These are phyloP conservation scores for Scomberomorus guttatus DNA, from an alignment of 2,797 vertebrate species.

Conservation along the genomic window DNA sequence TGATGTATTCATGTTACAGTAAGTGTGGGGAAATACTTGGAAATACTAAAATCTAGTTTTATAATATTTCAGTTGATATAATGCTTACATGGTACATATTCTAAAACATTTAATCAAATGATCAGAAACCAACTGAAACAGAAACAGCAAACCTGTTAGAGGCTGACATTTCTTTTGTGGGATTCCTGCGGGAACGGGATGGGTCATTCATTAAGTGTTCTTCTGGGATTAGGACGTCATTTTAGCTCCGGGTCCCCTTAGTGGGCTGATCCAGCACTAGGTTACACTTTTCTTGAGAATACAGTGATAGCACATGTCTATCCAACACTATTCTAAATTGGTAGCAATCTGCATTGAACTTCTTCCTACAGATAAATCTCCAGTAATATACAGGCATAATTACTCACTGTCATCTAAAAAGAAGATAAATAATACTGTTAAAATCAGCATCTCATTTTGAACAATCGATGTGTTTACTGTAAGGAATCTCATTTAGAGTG, in stretches of 20 bases:
- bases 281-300: too few relatives aligned
- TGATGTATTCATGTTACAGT: too few relatives aligned
- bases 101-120: background rate
- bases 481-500: constrained; percentile 60
- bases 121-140: background rate
- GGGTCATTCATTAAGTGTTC: too few relatives aligned
- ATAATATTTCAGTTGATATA: background rate
- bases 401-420: constrained; percentile 41
- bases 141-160: background rate
- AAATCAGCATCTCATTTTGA: constrained; percentile 65
- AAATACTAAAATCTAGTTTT: background rate
- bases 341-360: constrained; percentile 13
- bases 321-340: background rate
- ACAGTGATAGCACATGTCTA: background rate
- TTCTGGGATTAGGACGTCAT: too few relatives aligned
- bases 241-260: too few relatives aligned
- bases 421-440: constrained; percentile 56
- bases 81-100: background rate
- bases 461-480: constrained; percentile 70
- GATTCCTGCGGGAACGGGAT: too few relatives aligned
- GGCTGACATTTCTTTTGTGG: too few relatives aligned
- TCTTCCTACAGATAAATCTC: constrained; percentile 31
- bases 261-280: too few relatives aligned
- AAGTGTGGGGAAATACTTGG: too few relatives aligned
- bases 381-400: constrained; percentile 25